Evolutionary conservation across 2,797 vertebrate genomes (phyloP).

Genomic region (Neopelma chrysocephalum): DNA sequence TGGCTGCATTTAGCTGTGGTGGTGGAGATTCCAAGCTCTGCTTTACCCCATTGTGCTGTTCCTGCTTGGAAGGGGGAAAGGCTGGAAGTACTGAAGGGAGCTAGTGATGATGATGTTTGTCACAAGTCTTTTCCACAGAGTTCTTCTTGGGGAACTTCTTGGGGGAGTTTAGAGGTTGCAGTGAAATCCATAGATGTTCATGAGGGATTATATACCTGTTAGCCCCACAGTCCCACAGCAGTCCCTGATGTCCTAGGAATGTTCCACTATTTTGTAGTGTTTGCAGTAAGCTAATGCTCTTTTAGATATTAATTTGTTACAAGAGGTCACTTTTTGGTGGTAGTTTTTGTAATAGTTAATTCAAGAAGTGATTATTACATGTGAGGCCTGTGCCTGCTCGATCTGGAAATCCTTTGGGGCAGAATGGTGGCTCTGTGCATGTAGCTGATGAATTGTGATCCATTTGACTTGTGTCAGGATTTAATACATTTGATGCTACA

Average conservation of each 20-base stretch:
- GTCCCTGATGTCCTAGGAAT: background rate
- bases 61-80: background rate
- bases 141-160: background rate
- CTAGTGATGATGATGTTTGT: background rate
- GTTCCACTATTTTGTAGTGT: background rate
- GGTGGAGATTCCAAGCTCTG: background rate
- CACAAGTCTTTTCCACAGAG: background rate
- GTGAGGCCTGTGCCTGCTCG: background rate
- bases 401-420: background rate
- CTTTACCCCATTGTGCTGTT: background rate
- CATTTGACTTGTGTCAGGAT: background rate
- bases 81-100: background rate
- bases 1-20: conserved; percentile 8
- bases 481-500: background rate
- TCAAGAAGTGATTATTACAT: background rate
- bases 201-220: background rate
- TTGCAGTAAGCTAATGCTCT: background rate
- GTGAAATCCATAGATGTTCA: background rate
- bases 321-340: background rate
- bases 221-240: background rate
- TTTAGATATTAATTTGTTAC: background rate
- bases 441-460: background rate
- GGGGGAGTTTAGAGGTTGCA: background rate
- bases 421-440: background rate
- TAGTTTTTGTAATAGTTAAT: background rate